A percentile compares a stretch with the other conserved stretches of the same genome.
Evolutionary conservation across 2,113 vertebrate genomes (phyloP).

Genomic region (Ailurus styani): DNA sequence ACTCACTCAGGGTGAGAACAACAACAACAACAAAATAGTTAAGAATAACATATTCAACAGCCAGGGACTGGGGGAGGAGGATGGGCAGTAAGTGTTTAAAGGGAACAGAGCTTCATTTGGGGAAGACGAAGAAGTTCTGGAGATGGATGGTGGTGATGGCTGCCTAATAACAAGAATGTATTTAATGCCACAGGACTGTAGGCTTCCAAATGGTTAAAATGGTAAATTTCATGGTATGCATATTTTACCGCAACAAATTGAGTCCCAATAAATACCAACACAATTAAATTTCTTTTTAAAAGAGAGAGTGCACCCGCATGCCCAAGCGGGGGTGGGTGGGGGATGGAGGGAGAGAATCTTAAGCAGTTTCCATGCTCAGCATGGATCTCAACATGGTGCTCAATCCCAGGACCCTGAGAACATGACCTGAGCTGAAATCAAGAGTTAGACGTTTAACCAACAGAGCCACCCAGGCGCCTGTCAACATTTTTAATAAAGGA

Average conservation of each 20-base stretch:
- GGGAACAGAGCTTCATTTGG: background rate
- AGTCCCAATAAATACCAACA: background rate
- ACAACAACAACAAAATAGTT: no score
- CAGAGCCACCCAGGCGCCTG: background rate
- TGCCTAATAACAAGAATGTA: background rate
- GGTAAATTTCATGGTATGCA: background rate
- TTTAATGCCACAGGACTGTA: background rate
- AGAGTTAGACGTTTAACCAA: background rate
- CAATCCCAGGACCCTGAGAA: background rate
- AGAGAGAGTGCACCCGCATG: background rate
- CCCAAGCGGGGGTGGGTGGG: no score
- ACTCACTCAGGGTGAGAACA: background rate
- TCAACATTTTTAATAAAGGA: background rate
- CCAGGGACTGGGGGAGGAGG: background rate
- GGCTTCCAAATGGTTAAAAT: background rate
- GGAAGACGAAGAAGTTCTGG: background rate
- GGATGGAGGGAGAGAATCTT: background rate
- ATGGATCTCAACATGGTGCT: background rate
- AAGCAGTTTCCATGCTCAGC: background rate
- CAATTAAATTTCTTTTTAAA: background rate
- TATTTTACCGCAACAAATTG: background rate
- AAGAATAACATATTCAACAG: background rate
- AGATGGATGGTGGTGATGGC: no score
- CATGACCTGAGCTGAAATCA: background rate
- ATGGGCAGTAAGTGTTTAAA: background rate